Evolutionary conservation across 2,797 vertebrate species (phyloP).

Genomic region (Alcedo quadribrachys): DNA sequence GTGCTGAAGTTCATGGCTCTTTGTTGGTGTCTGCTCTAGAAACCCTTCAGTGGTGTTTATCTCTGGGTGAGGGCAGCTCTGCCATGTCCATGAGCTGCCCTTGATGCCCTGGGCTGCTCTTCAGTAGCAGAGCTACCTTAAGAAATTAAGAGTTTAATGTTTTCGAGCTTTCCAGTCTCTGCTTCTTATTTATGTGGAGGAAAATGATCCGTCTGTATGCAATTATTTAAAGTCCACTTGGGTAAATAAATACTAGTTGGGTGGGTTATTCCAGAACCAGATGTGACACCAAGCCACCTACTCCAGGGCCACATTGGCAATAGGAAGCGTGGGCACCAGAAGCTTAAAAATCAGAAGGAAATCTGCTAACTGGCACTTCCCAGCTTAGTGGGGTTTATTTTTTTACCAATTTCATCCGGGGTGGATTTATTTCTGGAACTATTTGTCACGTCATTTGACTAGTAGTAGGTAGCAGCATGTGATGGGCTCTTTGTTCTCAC

Average conservation of each 20-base stretch:
- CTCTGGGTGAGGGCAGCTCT: not conserved
- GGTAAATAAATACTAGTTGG: not conserved
- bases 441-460: not conserved
- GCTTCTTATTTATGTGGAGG: not conserved
- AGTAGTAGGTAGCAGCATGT: not conserved
- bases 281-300: accelerated
- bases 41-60: accelerated
- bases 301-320: accelerated
- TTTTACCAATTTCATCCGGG: not conserved
- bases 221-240: not conserved
- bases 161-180: not conserved
- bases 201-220: not conserved
- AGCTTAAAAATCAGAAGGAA: not conserved
- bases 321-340: accelerated
- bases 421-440: not conserved
- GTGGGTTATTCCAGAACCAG: not conserved
- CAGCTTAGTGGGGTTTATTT: not conserved
- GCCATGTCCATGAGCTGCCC: accelerated
- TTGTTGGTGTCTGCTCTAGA: accelerated
- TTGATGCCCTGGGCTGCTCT: not conserved
- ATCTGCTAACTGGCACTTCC: no score
- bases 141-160: no score
- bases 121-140: accelerated
- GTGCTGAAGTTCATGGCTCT: not conserved
- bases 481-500: not conserved